phyloP scores from a whole-genome alignment of 2,113 vertebrate genomes.

The Labrus mixtus region DNA sequence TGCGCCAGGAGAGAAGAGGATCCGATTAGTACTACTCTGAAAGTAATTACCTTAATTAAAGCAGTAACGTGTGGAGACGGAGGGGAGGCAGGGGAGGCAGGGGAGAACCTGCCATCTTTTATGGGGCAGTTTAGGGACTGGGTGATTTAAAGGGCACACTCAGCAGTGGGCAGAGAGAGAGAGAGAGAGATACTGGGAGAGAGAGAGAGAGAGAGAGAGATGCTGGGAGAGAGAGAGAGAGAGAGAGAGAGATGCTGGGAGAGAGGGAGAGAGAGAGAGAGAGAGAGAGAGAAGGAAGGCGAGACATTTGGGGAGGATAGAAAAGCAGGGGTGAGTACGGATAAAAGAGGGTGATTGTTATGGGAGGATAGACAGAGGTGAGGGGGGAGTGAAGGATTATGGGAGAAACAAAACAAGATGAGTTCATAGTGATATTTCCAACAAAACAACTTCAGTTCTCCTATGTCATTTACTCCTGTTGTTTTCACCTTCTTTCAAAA shows the following conservation, averaged over 20 bases:
- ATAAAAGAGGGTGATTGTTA: slow-evolving; percentile 40
- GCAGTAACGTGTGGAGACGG: slow-evolving; percentile 83
- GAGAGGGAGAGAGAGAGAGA: too few species aligned
- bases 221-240: too few species aligned
- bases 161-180: slow-evolving; percentile 45
- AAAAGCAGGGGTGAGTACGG: slow-evolving; percentile 39
- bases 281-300: background rate
- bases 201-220: background rate
- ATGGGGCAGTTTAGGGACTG: slow-evolving; percentile 81
- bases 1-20: slow-evolving; percentile 74
- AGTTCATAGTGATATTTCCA: background rate
- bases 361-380: slow-evolving; percentile 39
- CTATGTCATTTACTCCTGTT: background rate
- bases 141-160: slow-evolving; percentile 81
- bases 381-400: background rate
- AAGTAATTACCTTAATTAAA: slow-evolving; percentile 90
- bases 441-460: background rate
- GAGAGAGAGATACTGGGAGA: too few species aligned
- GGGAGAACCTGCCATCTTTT: slow-evolving; percentile 80
- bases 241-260: too few species aligned
- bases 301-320: slow-evolving; percentile 42
- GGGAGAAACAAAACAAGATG: background rate
- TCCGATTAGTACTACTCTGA: slow-evolving; percentile 86
- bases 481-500: slow-evolving; percentile 10
- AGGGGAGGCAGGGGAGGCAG: slow-evolving; percentile 48